Percentiles rank a stretch among this genome's conserved stretches.
phyloP scores from a whole-genome alignment of 2,888 invertebrate genomes.

The Cylloceria caligata region DNA sequence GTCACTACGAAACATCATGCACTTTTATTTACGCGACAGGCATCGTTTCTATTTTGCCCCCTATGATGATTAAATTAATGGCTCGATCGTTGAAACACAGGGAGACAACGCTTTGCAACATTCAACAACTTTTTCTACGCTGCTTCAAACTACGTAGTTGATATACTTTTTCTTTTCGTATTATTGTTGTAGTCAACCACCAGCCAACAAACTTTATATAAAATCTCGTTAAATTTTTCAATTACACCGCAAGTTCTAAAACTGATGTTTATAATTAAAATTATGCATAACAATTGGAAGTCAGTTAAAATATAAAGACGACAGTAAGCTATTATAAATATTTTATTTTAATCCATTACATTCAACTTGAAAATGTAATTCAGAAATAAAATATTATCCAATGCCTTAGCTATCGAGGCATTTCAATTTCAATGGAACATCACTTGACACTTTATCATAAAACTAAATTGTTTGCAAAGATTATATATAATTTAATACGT shows the following conservation, averaged over 20 bases:
- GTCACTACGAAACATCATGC: background rate
- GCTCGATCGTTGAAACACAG: background rate
- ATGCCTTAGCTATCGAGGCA: too few relatives aligned
- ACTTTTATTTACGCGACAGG: slow-evolving; percentile 1
- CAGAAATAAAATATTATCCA: too few relatives aligned
- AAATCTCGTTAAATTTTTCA: slow-evolving; percentile 2
- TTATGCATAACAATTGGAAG: background rate
- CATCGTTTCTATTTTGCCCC: background rate
- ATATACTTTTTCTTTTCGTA: background rate
- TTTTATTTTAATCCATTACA: background rate
- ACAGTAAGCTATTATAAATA: background rate
- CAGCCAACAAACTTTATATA: slow-evolving; percentile 1
- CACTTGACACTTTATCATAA: too few relatives aligned
- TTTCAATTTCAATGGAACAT: too few relatives aligned
- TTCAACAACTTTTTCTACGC: background rate
- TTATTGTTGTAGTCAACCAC: background rate
- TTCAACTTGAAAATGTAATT: background rate
- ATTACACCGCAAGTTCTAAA: background rate
- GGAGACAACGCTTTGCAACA: background rate
- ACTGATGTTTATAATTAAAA: background rate
- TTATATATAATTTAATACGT: too few relatives aligned
- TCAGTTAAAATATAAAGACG: background rate
- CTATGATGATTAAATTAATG: slow-evolving; percentile 3
- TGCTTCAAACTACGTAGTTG: background rate
- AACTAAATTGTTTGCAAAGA: too few relatives aligned